Percentiles rank a stretch among this genome's conserved stretches.
Conservation (phyloP, 2,888 invertebrate species). For the Agonopterix subpropinquella region DNA sequence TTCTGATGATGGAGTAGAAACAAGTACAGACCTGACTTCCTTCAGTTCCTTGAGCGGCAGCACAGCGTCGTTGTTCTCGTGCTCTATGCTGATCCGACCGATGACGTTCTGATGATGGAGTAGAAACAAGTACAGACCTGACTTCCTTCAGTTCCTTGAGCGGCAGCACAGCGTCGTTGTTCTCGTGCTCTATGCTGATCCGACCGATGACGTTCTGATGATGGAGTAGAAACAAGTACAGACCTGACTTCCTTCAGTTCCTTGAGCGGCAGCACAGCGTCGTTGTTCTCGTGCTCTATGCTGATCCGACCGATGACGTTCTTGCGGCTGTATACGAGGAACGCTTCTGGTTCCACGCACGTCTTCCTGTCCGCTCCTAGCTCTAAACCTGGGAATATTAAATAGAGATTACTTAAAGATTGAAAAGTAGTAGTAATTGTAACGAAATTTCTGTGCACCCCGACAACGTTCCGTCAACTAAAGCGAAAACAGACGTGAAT, state of each 20-base stretch:
- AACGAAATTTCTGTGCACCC: no score
- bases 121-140: no score
- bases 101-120: conserved; percentile 89
- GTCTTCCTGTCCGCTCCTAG: conserved; percentile 84
- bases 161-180: conserved; percentile 85
- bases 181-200: conserved; percentile 89
- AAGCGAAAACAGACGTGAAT: no score
- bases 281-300: conserved; percentile 86
- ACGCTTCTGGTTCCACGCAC: conserved; percentile 91
- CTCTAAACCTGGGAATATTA: conserved; percentile 76
- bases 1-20: conserved; percentile 88
- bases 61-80: conserved; percentile 83
- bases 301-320: conserved; percentile 91
- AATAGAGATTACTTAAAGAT: no score
- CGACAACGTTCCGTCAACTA: no score
- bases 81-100: conserved; percentile 90
- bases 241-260: conserved; percentile 91
- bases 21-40: no score
- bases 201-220: conserved; percentile 89
- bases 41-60: conserved; percentile 90
- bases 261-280: conserved; percentile 87
- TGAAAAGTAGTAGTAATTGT: no score
- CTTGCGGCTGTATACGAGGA: conserved; percentile 88
- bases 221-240: conserved; percentile 9
- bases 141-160: conserved; percentile 89